Base-by-base conservation (phyloP, 2,113 vertebrate genomes). In the Beaufortia kweichowensis region DNA sequence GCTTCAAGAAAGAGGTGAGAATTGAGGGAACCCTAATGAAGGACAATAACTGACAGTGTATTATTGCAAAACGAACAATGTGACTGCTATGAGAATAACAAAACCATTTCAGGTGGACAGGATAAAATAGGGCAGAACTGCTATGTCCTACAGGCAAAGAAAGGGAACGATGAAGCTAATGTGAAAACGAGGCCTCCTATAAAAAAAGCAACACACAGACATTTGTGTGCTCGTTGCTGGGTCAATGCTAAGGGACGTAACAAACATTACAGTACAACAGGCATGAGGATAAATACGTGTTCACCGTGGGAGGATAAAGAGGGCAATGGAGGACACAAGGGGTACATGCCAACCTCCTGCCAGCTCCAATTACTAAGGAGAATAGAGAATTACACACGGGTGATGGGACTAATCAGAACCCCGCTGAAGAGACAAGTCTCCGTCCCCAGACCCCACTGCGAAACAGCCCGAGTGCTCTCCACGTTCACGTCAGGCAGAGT, bases 361-460 rank as follows among this genome's bases (percentile, higher is more conserved):
- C 88, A 90, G 76, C 81, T 88, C 84, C 89, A 90, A 93, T 91
- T 87, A 90, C 87, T 80, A 86, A 84, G 87, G 85, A 86, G 87
- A 87, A 87, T 83, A 88, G 86, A 88, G 87, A 86, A 78, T 86
- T 84, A 77, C 86, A 87, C 70, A 81, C 21, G 84, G 88, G 86
- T 85, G 87, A 81, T 82, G 87, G 74, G 83, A 85, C 75, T 85
- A 87, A 91, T 86, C 88, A 92, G 88, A 88, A 85, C 84, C 87
- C 90, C 63, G 87, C 88, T 90, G 89, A 88, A 74, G 77, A 86
- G 87, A 90, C 80, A 82, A 74, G 83, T 84, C 83, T 89, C 82
- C 75, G 82, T 48, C 46, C 82, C 81, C 69, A 81, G 72, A 84
- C 65, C 86, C 87, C 78, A 69, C 77, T 82, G 76, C 84, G 87